A percentile compares a stretch with the other conserved stretches of the same genome.
Conservation (phyloP, 1,140 invertebrate species). For the Bombus turneri region DNA sequence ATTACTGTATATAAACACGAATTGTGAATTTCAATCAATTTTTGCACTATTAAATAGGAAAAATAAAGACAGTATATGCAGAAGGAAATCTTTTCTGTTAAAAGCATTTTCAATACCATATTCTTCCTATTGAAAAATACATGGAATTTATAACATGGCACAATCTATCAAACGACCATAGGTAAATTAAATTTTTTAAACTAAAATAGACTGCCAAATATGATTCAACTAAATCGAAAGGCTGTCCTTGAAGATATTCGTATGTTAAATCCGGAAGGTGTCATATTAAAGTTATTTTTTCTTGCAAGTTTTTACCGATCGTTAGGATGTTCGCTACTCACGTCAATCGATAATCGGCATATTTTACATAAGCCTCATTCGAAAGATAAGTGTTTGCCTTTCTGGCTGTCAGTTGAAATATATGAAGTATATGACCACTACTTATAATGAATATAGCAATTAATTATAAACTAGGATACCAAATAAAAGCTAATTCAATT, state of each 20-base stretch:
- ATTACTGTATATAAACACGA: too few relatives aligned
- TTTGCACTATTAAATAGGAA: too few relatives aligned
- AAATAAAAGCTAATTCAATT: not conserved
- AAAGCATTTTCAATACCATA: not conserved
- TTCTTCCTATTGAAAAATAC: not conserved
- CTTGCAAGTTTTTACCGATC: not conserved
- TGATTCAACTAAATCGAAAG: not conserved
- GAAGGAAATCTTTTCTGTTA: not conserved
- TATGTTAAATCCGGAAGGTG: constrained; percentile 10
- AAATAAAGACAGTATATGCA: too few relatives aligned
- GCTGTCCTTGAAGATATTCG: not conserved
- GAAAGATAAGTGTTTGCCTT: too few relatives aligned
- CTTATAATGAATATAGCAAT: too few relatives aligned
- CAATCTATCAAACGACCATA: not conserved
- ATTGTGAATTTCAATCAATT: not conserved
- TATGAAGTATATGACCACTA: too few relatives aligned
- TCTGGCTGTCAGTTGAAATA: too few relatives aligned
- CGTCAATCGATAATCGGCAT: not conserved
- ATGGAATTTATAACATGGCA: not conserved
- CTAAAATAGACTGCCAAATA: not conserved
- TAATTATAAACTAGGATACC: too few relatives aligned
- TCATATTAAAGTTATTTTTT: not conserved
- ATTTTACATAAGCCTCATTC: too few relatives aligned
- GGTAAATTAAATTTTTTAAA: not conserved
- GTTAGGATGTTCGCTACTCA: not conserved